phyloP scores from a whole-genome alignment of 2,113 vertebrate species.

The Epinephelus fuscoguttatus region DNA sequence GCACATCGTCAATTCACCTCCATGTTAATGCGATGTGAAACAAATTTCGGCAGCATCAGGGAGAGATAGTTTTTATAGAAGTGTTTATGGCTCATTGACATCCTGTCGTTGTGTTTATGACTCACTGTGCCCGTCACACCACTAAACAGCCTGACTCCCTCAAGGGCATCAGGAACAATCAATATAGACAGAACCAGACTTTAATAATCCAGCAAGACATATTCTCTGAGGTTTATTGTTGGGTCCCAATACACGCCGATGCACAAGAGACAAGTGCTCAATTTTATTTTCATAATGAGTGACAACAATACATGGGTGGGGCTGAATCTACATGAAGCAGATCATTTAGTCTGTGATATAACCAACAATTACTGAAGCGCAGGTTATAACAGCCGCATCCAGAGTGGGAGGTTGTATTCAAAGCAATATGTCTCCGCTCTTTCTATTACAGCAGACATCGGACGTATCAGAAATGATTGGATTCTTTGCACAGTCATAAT shows the following conservation, averaged over 20 bases:
- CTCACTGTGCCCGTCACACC: constrained; percentile 74
- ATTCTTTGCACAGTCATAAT: constrained; percentile 46
- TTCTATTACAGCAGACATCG: constrained; percentile 35
- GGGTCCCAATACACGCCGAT: constrained; percentile 24
- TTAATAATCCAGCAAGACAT: constrained; percentile 70
- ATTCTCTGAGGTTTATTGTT: constrained; percentile 61
- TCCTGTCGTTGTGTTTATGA: constrained; percentile 78
- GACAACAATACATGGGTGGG: constrained; percentile 28
- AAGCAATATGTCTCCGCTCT: constrained; percentile 25
- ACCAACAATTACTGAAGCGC: constrained; percentile 21
- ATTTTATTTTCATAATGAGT: constrained; percentile 57
- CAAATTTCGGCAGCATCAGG: constrained; percentile 65
- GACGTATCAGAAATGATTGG: constrained; percentile 45
- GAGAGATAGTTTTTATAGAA: constrained; percentile 75
- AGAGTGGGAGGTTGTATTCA: constrained; percentile 18
- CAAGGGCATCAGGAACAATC: constrained; percentile 79
- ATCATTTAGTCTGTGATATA: constrained; percentile 6
- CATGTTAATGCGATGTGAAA: constrained; percentile 70
- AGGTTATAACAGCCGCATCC: background rate
- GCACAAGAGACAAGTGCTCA: constrained; percentile 36
- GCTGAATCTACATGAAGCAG: constrained; percentile 9
- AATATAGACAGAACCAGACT: constrained; percentile 73
- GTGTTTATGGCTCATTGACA: constrained; percentile 83
- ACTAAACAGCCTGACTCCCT: constrained; percentile 73
- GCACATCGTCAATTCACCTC: constrained; percentile 56